Evolutionary conservation across 2,888 invertebrate genomes (phyloP), one percentile per base, ranked within the genome.

Genomic region (Drosophila robusta): DNA sequence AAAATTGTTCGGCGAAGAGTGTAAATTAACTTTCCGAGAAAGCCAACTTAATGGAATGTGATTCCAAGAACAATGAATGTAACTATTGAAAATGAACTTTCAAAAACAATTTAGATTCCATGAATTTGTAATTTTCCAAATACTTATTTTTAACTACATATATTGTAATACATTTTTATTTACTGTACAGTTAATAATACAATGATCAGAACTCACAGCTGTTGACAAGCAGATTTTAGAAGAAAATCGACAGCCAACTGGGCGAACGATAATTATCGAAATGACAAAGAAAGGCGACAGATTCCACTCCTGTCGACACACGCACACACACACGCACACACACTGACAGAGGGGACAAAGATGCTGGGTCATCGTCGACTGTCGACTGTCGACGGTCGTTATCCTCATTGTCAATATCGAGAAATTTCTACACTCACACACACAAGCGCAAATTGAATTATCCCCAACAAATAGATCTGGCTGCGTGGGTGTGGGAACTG

Each of bases 381-480:
- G 58, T 71, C 45, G 70, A 39, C 52, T 39, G 73, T 76, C 58
- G 78, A 51, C 51, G 63, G 70, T 74, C 77, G 80, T 75, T 76
- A 77, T 76, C 78, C 80, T 76, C 76, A 66, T 77, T 77, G 78
- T 77, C 78, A 72, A 77, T 80, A 77, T 77, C 80, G 70, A 70
- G 75, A 46, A 69, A 61, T 41, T 69, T 60, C 70, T 44, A 60
- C 79, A 62, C 62, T 54, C 78, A 73, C 45, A 51, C 50, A 65
- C 50, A 58, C 56, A 57, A 57, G 47, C 70, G 42, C 51, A 81
- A 81, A 74, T 78, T 80, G 82, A 78, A 81, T 80, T 80, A 81
- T 80, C 81, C 78, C 64, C 71, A 78, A 58, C 77, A 79, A 78
- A 75, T 76, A 78, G 69, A 75, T 60, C 62, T 68, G 41, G 14